Base-by-base conservation (phyloP, 2,113 vertebrate species). In the Leptodactylus fuscus region DNA sequence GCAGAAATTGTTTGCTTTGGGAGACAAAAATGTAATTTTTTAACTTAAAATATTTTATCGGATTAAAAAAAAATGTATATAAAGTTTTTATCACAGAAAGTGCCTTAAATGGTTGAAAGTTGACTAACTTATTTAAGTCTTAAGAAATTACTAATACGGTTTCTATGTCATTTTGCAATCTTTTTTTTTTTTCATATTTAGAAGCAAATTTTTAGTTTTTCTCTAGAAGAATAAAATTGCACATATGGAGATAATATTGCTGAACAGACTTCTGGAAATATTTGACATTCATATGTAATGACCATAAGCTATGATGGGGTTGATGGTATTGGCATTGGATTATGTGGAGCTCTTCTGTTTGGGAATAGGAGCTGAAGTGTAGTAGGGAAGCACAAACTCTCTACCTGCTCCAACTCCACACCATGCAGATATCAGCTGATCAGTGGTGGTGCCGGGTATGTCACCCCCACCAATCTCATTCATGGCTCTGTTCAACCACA, bases 81-180 rank as follows among this genome's bases (percentile, higher is more conserved):
- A 74, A 49, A 27, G 8, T 46, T 46, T 27, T 74, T 49, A 74
- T 48, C 48, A 18, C 29, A 5, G 29, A 74, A 74, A 74, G 71
- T 74, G 71, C 71, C 71, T 74, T 74, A 74, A 44, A 44, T 48
- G 24, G 38, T 48, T 48, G 20, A 29, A 32, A 16, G 44, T 74
- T 24, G 7, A 46, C 70, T 73, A 73, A 73, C 38, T 73, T 73
- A 73, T 73, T 73, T 46, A 46, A 29, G 60, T 62, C 6, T 62
- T 62, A 62, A 62, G 12, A 29, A 62, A 62, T 15, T 6, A 32
- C 29, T 32, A 16, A 67, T 34, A 67, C 16, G 29, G 29, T 62
- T 62, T 67, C 62, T 8, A 7, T 34, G 13, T 67, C 1, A 34
- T 12, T 34, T 16, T 32, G 1, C 16, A 0, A 29, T 5, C 1